Conservation (phyloP, 2,113 vertebrate genomes). For the Pterocles burchelli region DNA sequence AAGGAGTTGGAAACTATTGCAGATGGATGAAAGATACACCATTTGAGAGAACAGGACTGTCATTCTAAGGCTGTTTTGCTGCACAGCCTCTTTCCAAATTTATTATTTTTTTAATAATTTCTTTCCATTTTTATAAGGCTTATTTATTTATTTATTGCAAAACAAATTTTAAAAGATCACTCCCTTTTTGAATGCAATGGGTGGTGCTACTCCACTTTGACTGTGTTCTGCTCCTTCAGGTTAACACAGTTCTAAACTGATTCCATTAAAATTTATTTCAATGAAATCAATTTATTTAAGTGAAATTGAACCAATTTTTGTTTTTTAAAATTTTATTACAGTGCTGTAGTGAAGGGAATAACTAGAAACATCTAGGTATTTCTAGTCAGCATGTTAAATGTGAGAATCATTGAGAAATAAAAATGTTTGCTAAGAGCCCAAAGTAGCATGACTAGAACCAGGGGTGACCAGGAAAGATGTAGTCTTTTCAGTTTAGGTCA, state of each 20-base stretch:
- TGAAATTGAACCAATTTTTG: background rate
- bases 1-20: background rate
- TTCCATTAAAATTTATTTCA: background rate
- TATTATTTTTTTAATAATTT: background rate
- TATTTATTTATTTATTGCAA: background rate
- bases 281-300: background rate
- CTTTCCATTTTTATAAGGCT: background rate
- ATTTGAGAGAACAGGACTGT: background rate
- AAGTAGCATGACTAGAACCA: background rate
- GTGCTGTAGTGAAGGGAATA: background rate
- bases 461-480: background rate
- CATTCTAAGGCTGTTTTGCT: background rate
- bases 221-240: background rate
- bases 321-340: background rate
- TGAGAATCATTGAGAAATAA: background rate
- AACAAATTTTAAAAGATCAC: background rate
- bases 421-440: background rate
- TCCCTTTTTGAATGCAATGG: background rate
- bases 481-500: background rate
- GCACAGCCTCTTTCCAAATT: background rate
- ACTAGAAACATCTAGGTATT: background rate
- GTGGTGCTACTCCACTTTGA: background rate
- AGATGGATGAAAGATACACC: background rate
- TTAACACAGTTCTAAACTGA: background rate
- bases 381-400: background rate